Evolutionary conservation across 2,797 vertebrate species (phyloP), one percentile per base, ranked within the genome.

Genomic region (Lutjanus campechanus): DNA sequence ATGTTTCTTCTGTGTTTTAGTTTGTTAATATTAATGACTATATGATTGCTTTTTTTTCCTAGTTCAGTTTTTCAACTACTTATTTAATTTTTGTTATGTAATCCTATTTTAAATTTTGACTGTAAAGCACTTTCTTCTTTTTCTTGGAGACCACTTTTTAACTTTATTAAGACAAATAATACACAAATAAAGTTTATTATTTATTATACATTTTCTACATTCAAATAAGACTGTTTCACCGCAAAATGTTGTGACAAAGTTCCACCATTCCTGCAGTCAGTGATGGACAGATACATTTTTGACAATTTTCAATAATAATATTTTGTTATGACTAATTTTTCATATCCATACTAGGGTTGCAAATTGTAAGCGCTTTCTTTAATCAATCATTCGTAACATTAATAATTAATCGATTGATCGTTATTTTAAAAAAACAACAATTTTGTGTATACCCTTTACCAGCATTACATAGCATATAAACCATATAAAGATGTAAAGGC

Each of bases 1-100:
- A 79, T 59, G 7, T 72, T 73, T 62, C 5, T 22, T 56, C 64
- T 41, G 41, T 43, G 40, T 53, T 82, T 77, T 55, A 77, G 11
- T 60, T 16, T 0, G 63, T 82, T 58, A 64, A 72, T 82, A 68
- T 41, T 70, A 61, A 20, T 69, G 53, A 58, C 49, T 25, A 29
- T 47, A 55, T 56, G 8, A 55, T 54, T 54, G 25, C 11, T 53
- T 53, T 59, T 53, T 59, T 25, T 25, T 16, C 56, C 15, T 15
- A n/a, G 15, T 68, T 16, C 50, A 64, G 54, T 50, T 22, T 13
- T 43, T 61, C 19, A 40, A 3, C 2, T 6, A 40, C 12, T n/a
- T 19, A 20, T 13, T 43, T 61, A 1, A 40, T 59, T 59, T 15
- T 22, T 49, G 17, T 49, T 47, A 41, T 51, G 1, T 15, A 13